Conservation (phyloP, 2,113 vertebrate genomes). For the Butorides virescens region DNA sequence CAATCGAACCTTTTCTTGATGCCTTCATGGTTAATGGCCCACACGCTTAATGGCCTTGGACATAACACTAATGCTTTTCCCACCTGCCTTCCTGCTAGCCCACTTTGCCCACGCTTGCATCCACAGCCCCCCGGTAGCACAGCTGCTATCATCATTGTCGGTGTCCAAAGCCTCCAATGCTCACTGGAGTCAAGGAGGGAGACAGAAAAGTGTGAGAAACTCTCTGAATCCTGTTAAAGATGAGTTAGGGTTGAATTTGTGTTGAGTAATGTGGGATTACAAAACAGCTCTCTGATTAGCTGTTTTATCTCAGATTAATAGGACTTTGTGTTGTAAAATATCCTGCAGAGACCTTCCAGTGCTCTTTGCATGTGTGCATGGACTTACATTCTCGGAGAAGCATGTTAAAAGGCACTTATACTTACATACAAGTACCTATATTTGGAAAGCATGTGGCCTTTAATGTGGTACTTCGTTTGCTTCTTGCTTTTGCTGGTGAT, state of each 20-base stretch:
- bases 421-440: background rate
- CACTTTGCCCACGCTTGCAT: background rate
- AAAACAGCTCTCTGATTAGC: background rate
- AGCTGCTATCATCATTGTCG: background rate
- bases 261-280: background rate
- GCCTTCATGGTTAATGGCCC: background rate
- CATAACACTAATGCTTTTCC: background rate
- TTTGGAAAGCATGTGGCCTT: background rate
- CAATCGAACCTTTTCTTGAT: background rate
- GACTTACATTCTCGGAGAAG: background rate
- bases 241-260: background rate
- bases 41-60: background rate
- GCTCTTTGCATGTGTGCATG: background rate
- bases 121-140: accelerated
- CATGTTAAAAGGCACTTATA: background rate
- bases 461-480: background rate
- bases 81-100: background rate
- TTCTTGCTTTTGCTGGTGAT: background rate
- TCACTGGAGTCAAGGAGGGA: background rate
- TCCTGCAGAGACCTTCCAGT: background rate
- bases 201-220: background rate
- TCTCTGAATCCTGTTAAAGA: background rate
- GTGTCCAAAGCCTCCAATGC: background rate
- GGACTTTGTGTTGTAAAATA: background rate
- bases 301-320: background rate